Conservation (phyloP, 2,113 vertebrate species). For the cattle (Bos taurus) region DNA sequence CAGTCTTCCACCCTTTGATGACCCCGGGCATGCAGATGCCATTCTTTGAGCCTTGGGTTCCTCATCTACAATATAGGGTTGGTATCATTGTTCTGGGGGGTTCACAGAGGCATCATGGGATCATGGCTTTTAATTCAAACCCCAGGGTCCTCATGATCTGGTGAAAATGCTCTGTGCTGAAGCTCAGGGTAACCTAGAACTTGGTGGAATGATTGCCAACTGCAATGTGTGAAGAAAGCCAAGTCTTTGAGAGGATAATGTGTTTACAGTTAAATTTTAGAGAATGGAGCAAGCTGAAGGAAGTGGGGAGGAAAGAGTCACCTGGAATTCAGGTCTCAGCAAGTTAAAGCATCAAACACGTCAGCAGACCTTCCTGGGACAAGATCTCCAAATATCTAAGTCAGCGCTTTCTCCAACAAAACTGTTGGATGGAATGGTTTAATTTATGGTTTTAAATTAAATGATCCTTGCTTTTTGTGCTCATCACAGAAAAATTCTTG, state of each 20-base stretch:
- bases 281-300: neutral
- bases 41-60: neutral
- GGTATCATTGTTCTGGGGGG: neutral
- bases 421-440: neutral
- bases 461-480: neutral
- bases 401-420: neutral
- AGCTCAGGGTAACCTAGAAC: neutral
- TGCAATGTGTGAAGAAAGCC: neutral
- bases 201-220: neutral
- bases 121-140: neutral
- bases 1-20: neutral
- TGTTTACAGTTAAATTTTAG: neutral
- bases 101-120: neutral
- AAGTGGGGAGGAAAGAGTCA: neutral
- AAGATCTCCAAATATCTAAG: neutral
- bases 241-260: neutral
- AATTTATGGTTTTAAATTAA: neutral
- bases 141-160: neutral
- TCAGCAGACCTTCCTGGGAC: neutral
- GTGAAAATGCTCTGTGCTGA: neutral
- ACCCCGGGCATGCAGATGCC: neutral
- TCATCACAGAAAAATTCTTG: constrained; percentile 28
- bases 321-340: constrained; percentile 5
- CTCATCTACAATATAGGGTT: neutral
- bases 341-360: neutral